These are phyloP conservation scores for Pinctada fucata DNA, from an alignment of 2,888 invertebrate species.

Conservation along the genomic window DNA sequence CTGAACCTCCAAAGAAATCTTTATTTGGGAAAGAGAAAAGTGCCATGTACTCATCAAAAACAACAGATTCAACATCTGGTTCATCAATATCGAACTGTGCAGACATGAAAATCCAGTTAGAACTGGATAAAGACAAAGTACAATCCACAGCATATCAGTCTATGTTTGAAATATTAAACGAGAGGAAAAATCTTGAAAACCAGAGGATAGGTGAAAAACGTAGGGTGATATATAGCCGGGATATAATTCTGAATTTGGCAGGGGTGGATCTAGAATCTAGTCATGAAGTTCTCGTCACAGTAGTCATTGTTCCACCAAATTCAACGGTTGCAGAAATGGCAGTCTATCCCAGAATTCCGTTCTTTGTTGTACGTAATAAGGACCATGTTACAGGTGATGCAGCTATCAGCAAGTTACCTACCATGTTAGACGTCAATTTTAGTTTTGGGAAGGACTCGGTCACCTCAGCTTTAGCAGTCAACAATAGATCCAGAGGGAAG, in stretches of 20 bases:
- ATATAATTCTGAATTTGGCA: conserved; percentile 33
- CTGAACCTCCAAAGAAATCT: background rate
- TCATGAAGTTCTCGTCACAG: conserved; percentile 18
- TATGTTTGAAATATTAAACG: conserved; percentile 40
- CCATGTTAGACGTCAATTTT: conserved; percentile 39
- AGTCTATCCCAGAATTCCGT: conserved; percentile 38
- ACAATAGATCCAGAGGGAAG: conserved; percentile 27
- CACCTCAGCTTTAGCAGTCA: conserved; percentile 28
- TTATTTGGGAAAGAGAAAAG: background rate
- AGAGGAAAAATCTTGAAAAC: conserved; percentile 28
- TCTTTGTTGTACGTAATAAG: conserved; percentile 26
- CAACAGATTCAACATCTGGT: background rate
- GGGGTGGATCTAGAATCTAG: conserved; percentile 19
- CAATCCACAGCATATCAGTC: conserved; percentile 30
- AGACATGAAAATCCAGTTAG: conserved; percentile 16
- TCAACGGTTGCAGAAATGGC: conserved; percentile 38
- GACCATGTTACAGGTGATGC: conserved; percentile 22
- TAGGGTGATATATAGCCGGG: conserved; percentile 28
- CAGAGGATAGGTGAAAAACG: conserved; percentile 6
- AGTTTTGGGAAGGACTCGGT: conserved; percentile 33
- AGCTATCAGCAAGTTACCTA: conserved; percentile 19
- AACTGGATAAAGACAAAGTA: conserved; percentile 40
- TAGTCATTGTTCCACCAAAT: conserved; percentile 37
- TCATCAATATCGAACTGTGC: background rate
- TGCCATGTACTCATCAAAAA: background rate